These are phyloP conservation scores for Hoplostethus atlanticus DNA, from an alignment of 2,797 vertebrate genomes.

Conservation along the genomic window DNA sequence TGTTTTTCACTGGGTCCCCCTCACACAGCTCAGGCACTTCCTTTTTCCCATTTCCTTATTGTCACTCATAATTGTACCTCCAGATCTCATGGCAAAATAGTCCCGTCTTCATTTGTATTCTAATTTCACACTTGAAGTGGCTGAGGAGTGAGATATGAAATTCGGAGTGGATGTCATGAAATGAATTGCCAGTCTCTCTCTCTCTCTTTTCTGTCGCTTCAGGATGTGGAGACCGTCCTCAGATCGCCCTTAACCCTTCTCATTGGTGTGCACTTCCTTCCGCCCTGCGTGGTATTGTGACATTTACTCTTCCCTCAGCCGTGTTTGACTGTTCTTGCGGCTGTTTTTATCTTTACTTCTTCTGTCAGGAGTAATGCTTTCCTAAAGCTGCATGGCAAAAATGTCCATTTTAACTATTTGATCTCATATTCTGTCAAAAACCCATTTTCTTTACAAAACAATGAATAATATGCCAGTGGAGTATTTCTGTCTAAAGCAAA, in stretches of 20 bases:
- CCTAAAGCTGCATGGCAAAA: no score
- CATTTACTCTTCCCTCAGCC: background rate
- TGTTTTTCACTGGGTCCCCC: background rate
- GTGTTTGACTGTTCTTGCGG: constrained; percentile 21
- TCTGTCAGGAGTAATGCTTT: no score
- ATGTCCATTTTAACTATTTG: no score
- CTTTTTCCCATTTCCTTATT: constrained; percentile 40
- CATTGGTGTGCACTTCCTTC: background rate
- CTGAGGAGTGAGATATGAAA: constrained; percentile 45
- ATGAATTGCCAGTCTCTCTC: constrained; percentile 19
- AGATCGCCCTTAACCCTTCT: constrained; percentile 1
- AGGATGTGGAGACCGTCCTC: background rate
- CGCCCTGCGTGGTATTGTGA: background rate
- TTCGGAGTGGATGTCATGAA: constrained; percentile 31
- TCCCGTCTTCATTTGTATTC: constrained; percentile 47
- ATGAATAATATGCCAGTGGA: no score
- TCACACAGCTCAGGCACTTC: constrained; percentile 7
- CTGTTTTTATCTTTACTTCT: constrained; percentile 11
- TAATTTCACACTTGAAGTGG: constrained; percentile 57
- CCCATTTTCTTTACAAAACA: no score
- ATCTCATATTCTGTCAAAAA: no score
- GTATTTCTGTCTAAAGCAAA: no score
- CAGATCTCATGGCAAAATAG: constrained; percentile 53
- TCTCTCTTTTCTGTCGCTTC: background rate
- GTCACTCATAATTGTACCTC: constrained; percentile 50